Evolutionary conservation across 2,797 vertebrate species (phyloP).

Genomic region (Leucoraja ocellata): DNA sequence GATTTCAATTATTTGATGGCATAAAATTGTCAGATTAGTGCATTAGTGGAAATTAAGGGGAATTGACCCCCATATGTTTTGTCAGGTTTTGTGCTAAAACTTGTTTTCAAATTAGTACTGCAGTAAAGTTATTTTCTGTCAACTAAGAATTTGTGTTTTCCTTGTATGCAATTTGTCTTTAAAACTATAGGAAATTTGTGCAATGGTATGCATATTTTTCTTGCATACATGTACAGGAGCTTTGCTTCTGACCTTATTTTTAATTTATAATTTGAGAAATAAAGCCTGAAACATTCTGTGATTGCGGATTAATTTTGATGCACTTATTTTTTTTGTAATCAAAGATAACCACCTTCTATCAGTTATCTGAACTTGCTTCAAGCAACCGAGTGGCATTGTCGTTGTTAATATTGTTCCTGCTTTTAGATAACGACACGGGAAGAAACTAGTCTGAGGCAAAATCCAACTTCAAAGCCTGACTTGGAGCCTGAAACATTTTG

Average conservation of each 20-base stretch:
- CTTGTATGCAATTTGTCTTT: neutral
- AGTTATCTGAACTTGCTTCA: neutral
- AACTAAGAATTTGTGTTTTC: neutral
- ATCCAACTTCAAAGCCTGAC: slow-evolving; percentile 73
- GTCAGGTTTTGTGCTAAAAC: neutral
- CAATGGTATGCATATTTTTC: neutral
- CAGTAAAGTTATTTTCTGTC: neutral
- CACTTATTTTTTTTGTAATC: neutral
- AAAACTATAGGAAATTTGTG: neutral
- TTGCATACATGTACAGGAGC: neutral
- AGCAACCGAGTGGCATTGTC: neutral
- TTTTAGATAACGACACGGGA: slow-evolving; percentile 90
- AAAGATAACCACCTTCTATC: neutral
- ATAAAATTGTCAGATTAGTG: neutral
- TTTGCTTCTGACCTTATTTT: neutral
- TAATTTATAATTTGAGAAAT: neutral
- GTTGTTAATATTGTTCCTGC: slow-evolving; percentile 44
- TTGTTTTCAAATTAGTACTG: neutral
- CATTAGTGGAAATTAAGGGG: neutral
- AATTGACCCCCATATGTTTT: neutral
- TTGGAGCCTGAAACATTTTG: slow-evolving; percentile 91
- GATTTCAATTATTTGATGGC: neutral
- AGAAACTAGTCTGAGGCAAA: slow-evolving; percentile 77
- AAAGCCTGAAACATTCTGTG: neutral
- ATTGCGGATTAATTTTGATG: neutral